A percentile compares a stretch with the other conserved stretches of the same genome.
phyloP scores from a whole-genome alignment of 2,113 vertebrate genomes.

The Elephas maximus region DNA sequence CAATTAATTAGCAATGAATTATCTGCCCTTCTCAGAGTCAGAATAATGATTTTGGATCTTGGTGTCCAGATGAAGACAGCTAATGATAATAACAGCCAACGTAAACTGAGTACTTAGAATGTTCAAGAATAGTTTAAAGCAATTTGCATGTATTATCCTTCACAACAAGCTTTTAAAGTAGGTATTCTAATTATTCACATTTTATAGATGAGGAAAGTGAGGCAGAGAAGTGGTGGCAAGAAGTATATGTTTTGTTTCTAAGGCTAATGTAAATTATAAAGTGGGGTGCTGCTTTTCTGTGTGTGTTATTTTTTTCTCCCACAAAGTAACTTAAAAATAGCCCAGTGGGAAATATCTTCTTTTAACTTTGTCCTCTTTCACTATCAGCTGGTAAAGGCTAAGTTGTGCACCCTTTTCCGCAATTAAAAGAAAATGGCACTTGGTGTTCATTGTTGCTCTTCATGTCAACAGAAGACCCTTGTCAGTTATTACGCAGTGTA shows the following conservation, averaged over 20 bases:
- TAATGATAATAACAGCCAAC: not conserved
- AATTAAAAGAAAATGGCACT: not conserved
- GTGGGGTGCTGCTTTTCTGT: not conserved
- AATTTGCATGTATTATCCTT: constrained; percentile 3
- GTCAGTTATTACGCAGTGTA: not conserved
- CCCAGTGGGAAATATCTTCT: not conserved
- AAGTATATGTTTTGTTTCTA: not conserved
- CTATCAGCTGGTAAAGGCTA: not conserved
- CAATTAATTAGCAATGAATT: not conserved
- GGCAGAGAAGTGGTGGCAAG: not conserved
- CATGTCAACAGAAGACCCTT: no score
- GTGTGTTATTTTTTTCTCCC: not conserved
- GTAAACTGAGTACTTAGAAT: not conserved
- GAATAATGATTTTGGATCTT: not conserved
- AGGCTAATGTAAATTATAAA: not conserved
- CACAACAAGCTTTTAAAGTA: not conserved
- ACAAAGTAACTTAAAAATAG: not conserved
- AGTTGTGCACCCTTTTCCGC: not conserved
- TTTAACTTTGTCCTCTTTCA: not conserved
- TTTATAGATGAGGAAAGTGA: not conserved
- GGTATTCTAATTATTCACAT: not conserved
- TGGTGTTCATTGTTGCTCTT: not conserved
- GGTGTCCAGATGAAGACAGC: not conserved
- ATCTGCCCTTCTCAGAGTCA: not conserved
- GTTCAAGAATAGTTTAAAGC: not conserved